Evolutionary conservation across 2,113 vertebrate genomes (phyloP).

Genomic region (Barbus barbus): DNA sequence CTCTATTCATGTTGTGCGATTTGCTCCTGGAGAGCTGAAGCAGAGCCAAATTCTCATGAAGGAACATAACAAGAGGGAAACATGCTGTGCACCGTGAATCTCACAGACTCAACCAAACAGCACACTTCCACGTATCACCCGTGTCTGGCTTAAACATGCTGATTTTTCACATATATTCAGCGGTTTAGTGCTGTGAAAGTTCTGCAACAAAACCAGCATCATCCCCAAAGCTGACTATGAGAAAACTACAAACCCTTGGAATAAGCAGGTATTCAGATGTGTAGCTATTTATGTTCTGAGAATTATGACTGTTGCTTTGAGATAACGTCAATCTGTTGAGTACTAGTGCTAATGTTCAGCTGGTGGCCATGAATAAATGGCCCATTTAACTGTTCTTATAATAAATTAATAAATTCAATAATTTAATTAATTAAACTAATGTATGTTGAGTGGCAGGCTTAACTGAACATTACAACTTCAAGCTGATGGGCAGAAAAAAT

Average conservation of each 20-base stretch:
- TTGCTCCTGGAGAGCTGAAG: background rate
- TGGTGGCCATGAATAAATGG: too few species aligned
- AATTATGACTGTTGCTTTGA: background rate
- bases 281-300: background rate
- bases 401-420: background rate
- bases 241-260: background rate
- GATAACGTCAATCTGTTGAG: conserved; percentile 2
- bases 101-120: background rate
- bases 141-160: conserved; percentile 14
- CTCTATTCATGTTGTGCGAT: background rate
- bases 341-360: background rate
- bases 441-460: background rate
- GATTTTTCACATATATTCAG: conserved; percentile 38
- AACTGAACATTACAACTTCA: background rate
- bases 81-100: conserved; percentile 8
- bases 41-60: conserved; percentile 22
- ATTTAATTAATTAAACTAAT: too few species aligned
- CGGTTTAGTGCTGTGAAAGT: conserved; percentile 3
- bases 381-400: background rate
- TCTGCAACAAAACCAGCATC: conserved; percentile 18
- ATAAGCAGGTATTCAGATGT: background rate
- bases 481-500: too few species aligned
- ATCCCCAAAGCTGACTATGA: conserved; percentile 3
- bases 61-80: conserved; percentile 16
- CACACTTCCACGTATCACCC: background rate